Base-by-base conservation (phyloP, 2,113 vertebrate genomes). In the Lepus timidus region DNA sequence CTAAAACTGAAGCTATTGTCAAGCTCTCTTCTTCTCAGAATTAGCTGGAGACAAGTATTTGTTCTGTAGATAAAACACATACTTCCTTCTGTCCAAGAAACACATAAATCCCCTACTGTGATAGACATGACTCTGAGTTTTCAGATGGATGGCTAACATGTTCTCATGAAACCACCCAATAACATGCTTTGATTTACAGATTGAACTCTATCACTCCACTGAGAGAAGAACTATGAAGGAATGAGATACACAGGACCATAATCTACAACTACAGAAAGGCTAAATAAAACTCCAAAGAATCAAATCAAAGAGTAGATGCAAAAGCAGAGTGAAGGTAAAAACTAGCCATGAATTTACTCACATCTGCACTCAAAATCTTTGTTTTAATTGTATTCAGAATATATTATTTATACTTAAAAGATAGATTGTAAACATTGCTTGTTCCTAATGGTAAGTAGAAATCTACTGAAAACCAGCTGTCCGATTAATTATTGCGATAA, bases 401-500 rank as follows among this genome's bases (percentile, higher is more conserved):
- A 27, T 52, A 13, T 87, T 7, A 14, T 58, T n/a, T 27, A 68
- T 23, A 61, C 19, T 58, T 58, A 58, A 29, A 31, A 33, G 14
- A 17, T n/a, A 85, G 44, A 79, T 78, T 68, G 1, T 70, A 92
- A 90, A 75, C 29, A 65, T n/a, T 36, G 6, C 16, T 51, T 62
- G 6, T 39, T 93, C 5, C 55, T 93, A 9, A 16, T 83, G 78
- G 13, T 29, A 85, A 33, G 25, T 70, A 85, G 64, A 67, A 62
- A 85, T 29, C 75, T 79, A 31, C 71, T 70, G 29, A 64, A 81
- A 90, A 27, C 0, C 49, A 73, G 10, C n/a, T 79, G 27, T 9
- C 6, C 44, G 82, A 36, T 51, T 83, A 95, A 91, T 1, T 65
- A 89, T 64, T 81, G 3, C 9, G 91, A 55, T 87, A 93, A 92